A percentile compares a stretch with the other conserved stretches of the same genome.
These are phyloP conservation scores for Phoeniculus purpureus DNA, from an alignment of 2,797 vertebrate genomes.

Conservation along the genomic window DNA sequence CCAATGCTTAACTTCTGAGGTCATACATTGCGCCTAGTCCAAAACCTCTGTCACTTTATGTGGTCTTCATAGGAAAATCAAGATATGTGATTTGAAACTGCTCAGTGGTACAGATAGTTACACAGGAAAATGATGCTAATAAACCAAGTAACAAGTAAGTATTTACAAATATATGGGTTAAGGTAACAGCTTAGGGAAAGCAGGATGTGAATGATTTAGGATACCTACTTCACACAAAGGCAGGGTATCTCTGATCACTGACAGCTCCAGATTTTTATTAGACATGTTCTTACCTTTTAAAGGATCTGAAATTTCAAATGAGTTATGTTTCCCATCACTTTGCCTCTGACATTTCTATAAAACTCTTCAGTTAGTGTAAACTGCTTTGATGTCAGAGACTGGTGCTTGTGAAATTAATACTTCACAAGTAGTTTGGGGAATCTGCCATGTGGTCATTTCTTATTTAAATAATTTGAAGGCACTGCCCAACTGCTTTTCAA, in stretches of 20 bases:
- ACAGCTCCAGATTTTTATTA: not conserved
- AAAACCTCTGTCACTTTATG: not conserved
- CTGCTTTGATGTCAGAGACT: not conserved
- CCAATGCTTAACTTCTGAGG: not conserved
- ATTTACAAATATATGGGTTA: not conserved
- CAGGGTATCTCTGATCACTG: not conserved
- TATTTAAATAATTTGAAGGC: not conserved
- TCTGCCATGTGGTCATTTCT: not conserved
- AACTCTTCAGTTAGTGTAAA: not conserved
- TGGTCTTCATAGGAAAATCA: constrained; percentile 11
- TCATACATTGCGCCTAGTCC: not conserved
- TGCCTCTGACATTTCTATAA: not conserved
- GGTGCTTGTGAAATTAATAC: not conserved
- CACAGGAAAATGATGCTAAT: not conserved
- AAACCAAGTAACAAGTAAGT: not conserved
- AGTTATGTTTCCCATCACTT: not conserved
- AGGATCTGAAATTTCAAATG: not conserved
- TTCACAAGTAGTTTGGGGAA: not conserved
- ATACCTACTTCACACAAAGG: not conserved
- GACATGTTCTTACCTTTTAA: not conserved
- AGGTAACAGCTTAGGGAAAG: not conserved
- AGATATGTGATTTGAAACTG: not conserved
- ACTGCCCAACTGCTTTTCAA: not conserved
- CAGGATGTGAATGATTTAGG: not conserved
- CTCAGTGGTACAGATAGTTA: not conserved